These are phyloP conservation scores for Sarcoramphus papa DNA, from an alignment of 2,797 vertebrate genomes.

Conservation along the genomic window DNA sequence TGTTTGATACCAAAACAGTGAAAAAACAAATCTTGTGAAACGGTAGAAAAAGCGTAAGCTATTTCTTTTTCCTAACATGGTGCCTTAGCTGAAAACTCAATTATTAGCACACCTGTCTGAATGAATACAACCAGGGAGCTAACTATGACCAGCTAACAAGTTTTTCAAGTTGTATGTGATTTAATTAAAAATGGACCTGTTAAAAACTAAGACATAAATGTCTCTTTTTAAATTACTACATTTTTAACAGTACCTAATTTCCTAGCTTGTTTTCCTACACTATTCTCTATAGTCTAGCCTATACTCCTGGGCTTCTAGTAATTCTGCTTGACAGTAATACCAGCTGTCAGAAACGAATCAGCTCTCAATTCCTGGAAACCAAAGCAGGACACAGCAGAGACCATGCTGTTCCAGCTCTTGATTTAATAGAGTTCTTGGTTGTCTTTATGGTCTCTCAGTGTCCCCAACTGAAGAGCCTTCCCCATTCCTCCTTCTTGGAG, in stretches of 20 bases:
- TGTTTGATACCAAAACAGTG: neutral
- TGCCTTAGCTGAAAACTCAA: neutral
- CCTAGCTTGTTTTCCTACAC: neutral
- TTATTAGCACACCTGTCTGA: neutral
- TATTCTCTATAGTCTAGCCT: neutral
- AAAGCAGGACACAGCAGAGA: neutral
- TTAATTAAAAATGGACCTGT: neutral
- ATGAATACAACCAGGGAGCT: neutral
- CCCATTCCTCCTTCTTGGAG: neutral
- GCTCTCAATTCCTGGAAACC: neutral
- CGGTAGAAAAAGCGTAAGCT: fast-evolving
- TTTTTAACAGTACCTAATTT: neutral
- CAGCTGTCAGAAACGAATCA: neutral
- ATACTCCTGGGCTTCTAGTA: neutral
- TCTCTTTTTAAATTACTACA: neutral
- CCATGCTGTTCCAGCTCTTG: neutral
- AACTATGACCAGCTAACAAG: neutral
- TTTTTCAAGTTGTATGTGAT: neutral
- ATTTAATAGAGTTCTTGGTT: neutral
- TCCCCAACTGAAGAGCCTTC: neutral
- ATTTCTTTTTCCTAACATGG: neutral
- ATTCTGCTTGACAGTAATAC: neutral
- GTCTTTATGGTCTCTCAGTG: neutral
- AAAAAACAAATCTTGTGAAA: neutral
- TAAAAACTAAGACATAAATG: neutral